Percentiles rank a stretch among this genome's conserved stretches.
phyloP scores from a whole-genome alignment of 2,113 vertebrate species.

The Cottus gobio region DNA sequence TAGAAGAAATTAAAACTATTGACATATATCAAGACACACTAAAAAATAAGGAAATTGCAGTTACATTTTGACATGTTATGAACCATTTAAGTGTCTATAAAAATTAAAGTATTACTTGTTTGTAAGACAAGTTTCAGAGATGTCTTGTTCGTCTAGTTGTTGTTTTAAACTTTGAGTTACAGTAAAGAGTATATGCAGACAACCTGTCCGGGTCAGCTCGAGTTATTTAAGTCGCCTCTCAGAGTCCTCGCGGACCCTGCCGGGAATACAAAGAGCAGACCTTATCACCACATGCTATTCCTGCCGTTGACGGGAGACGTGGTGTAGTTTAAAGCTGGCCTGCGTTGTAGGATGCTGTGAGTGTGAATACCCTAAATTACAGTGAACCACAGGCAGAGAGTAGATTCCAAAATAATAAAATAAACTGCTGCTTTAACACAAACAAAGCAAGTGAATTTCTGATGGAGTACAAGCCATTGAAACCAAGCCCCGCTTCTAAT shows the following conservation, averaged over 20 bases:
- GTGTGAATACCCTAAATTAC: constrained; percentile 75
- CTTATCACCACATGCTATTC: constrained; percentile 42
- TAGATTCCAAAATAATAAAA: constrained; percentile 57
- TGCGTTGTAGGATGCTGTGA: constrained; percentile 54
- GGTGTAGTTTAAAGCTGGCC: constrained; percentile 61
- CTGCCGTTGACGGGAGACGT: constrained; percentile 56
- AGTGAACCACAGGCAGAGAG: constrained; percentile 57
- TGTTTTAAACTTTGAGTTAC: neutral
- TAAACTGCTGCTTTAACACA: constrained; percentile 50
- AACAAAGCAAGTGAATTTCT: constrained; percentile 24
- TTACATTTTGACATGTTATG: neutral
- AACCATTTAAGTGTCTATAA: neutral
- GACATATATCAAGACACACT: too few species aligned
- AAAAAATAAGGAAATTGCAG: neutral
- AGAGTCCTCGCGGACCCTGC: neutral
- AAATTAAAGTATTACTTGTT: neutral
- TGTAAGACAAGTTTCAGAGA: neutral
- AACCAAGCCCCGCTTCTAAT: constrained; percentile 2
- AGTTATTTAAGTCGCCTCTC: constrained; percentile 30
- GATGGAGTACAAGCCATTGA: constrained; percentile 2
- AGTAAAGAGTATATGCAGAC: neutral
- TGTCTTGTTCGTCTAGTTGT: neutral
- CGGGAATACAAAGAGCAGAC: constrained; percentile 36
- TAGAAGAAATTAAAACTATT: too few species aligned
- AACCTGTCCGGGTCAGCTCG: neutral